These are phyloP conservation scores for Leucoraja ocellata DNA, from an alignment of 2,797 vertebrate species.

Conservation along the genomic window DNA sequence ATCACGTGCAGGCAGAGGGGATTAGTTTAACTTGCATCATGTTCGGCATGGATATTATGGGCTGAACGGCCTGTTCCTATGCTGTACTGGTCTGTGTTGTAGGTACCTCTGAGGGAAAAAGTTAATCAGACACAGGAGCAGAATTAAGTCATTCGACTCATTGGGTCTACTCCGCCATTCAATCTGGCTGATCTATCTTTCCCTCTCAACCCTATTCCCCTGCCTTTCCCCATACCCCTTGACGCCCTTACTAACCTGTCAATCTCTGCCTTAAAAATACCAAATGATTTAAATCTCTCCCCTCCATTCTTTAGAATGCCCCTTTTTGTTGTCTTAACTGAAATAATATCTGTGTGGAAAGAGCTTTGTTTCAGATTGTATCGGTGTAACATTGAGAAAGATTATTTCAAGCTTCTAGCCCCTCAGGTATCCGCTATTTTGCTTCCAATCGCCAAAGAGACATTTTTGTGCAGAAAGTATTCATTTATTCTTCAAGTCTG, in stretches of 20 bases:
- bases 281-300: no score
- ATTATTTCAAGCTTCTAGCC: neutral
- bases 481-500: neutral
- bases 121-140: no score
- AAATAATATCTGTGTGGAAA: neutral
- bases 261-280: no score
- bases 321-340: neutral
- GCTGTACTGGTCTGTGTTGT: no score
- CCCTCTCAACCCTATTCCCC: neutral
- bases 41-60: no score
- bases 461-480: constrained; percentile 2
- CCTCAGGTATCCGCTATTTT: neutral
- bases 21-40: no score
- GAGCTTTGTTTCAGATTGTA: neutral
- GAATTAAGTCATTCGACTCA: neutral
- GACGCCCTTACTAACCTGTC: no score
- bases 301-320: no score
- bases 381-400: neutral
- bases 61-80: no score
- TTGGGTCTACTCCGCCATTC: neutral
- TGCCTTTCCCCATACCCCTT: no score
- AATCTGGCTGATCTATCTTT: neutral
- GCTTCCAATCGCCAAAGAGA: neutral
- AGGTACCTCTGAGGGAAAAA: no score
- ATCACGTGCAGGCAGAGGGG: no score